Evolutionary conservation across 2,888 invertebrate genomes (phyloP), one percentile per base, ranked within the genome.

Genomic region (Aleiodes leptofemur): DNA sequence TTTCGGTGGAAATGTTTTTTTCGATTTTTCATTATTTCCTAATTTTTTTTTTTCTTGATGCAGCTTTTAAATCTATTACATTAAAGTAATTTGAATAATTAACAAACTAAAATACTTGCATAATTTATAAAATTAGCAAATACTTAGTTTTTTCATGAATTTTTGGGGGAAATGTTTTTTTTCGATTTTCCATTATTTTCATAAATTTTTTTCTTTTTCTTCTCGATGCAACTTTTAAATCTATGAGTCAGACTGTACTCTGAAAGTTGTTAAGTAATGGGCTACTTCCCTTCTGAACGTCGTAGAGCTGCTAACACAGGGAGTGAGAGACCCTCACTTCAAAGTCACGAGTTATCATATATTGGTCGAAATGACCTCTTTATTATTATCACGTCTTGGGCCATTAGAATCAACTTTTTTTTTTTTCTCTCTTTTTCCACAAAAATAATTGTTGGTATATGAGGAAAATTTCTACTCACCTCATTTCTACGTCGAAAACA

Each of bases 261-360:
- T 81, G 50, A 68, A 84, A 83, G 84, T 81, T 82, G 83, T 83
- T 83, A 82, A 81, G 83, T 89, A 89, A 89, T 89, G 85, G 87
- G 84, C 85, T 81, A 89, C 88, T 89, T 89, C 89, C 89, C 87
- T 86, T 73, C 74, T 72, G 72, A 74, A 79, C 76, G 75, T 76
- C 85, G 79, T 76, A 70, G 74, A 77, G 78, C 68, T 43, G 74
- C 29, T 34, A 31, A 59, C 23, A 34, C 23, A 38, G 69, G 38
- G 76, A 76, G 68, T 66, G 72, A 64, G 72, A 64, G 70, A 43
- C 61, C 55, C 69, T 55, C 53, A 72, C 61, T 34, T 88, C 88
- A 89, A 88, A 89, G 88, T 89, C 88, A 89, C 86, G 86, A 88
- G 87, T 88, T 87, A 88, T 88, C 87, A 88, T 68, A 68, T 89